A percentile compares a stretch with the other conserved stretches of the same genome.
Conservation (phyloP, 2,888 invertebrate species). For the Tenthredo amoena region DNA sequence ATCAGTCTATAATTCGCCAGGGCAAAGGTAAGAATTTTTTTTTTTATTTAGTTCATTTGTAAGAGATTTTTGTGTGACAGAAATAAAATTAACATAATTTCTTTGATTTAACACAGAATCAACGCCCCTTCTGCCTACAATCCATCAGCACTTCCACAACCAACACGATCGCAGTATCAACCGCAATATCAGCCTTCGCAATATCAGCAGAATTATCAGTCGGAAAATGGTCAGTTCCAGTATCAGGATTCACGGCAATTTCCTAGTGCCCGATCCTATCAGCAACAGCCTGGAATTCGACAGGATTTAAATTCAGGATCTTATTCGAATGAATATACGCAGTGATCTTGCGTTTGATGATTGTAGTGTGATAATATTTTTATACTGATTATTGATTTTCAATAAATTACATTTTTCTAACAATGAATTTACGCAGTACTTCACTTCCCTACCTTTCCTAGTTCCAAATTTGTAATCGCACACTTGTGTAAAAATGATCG, state of each 20-base stretch:
- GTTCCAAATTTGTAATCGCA: background rate
- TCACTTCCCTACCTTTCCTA: background rate
- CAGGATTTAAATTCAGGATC: background rate
- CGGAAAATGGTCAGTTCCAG: conserved; percentile 74
- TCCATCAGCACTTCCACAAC: conserved; percentile 65
- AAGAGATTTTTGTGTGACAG: background rate
- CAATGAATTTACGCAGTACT: background rate
- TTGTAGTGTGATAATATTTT: background rate
- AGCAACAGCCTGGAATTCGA: background rate
- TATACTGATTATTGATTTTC: background rate
- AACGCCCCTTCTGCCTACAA: conserved; percentile 59
- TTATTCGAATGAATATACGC: background rate
- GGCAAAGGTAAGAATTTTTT: conserved; percentile 56
- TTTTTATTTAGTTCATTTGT: background rate
- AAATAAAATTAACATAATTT: background rate
- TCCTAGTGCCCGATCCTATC: background rate
- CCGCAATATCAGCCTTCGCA: conserved; percentile 69
- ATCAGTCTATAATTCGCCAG: conserved; percentile 58
- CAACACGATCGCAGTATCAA: conserved; percentile 74
- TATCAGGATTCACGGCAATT: conserved; percentile 11
- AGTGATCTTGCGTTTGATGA: background rate
- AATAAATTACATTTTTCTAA: background rate
- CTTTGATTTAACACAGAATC: conserved; percentile 43
- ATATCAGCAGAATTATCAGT: conserved; percentile 60
- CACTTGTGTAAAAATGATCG: background rate